Evolutionary conservation across 2,888 invertebrate genomes (phyloP).

Genomic region (Marasmarcha lunaedactyla): DNA sequence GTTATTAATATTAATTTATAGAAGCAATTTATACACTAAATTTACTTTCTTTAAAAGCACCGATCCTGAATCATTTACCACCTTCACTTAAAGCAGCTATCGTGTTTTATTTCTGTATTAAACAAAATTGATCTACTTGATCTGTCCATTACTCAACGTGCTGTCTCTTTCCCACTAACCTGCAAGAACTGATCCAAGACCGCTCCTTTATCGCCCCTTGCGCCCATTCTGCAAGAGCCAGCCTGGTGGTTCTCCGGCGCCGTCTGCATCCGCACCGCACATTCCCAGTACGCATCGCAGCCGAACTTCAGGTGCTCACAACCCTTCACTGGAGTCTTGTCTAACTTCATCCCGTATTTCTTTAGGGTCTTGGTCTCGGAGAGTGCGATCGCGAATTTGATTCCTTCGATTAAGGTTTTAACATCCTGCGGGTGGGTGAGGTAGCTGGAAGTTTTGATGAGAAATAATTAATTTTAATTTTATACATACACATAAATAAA

Average conservation of each 20-base stretch:
- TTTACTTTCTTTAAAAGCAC: too few relatives aligned
- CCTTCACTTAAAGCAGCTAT: too few relatives aligned
- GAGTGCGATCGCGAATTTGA: conserved; percentile 80
- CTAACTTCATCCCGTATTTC: conserved; percentile 79
- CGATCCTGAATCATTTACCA: too few relatives aligned
- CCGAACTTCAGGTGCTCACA: conserved; percentile 83
- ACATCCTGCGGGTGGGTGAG: conserved; percentile 84
- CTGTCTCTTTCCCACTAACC: too few relatives aligned
- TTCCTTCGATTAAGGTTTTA: conserved; percentile 83
- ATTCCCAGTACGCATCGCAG: conserved; percentile 82
- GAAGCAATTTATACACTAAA: too few relatives aligned
- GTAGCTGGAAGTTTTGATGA: too few relatives aligned
- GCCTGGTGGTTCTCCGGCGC: conserved; percentile 88
- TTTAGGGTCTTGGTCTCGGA: conserved; percentile 74
- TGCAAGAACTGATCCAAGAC: conserved; percentile 80
- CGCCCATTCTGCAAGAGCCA: conserved; percentile 87
- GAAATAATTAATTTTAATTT: too few relatives aligned
- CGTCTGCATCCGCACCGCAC: conserved; percentile 77
- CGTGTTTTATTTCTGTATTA: too few relatives aligned
- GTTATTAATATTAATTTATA: too few relatives aligned
- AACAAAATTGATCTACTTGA: too few relatives aligned
- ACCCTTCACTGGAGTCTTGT: conserved; percentile 77
- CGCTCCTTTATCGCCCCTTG: conserved; percentile 75
- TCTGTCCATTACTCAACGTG: too few relatives aligned
- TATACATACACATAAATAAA: too few relatives aligned